Evolutionary conservation across 2,797 vertebrate genomes (phyloP), one percentile per base, ranked within the genome.

Genomic region (Crocidura indochinensis): DNA sequence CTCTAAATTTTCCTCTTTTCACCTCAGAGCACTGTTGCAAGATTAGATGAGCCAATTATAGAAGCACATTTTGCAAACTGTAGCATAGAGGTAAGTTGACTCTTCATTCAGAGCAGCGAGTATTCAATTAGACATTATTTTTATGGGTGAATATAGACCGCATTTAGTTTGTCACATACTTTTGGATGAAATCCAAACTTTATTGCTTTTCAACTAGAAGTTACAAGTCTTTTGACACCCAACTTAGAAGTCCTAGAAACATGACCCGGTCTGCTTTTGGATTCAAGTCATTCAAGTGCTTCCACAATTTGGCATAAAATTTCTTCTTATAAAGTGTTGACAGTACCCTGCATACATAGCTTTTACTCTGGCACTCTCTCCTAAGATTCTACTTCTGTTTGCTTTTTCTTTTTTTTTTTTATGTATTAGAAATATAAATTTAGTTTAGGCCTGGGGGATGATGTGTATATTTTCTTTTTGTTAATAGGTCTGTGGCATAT

Each of bases 401-500:
- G 51, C 88, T 84, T 92, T 38, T 7, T 38, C 78, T 65, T 26
- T 68, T 90, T 90, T 65, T 6, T 51, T 90, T 93, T 91, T 83
- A 82, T 77, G 80, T 91, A 92, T 77, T 89, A 81, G 90, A 74
- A 96, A 95, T 94, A 92, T 26, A 88, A 96, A 49, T 76, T 85
- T 86, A 91, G 51, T 87, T 90, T 38, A 51, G 76, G 47, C 47
- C 83, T 56, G 9, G 91, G 60, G 76, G 74, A 81, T 71, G 72
- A 87, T 91, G 38, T 84, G 46, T 89, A 12, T 11, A 62, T 96
- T 84, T 96, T 94, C 49, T 95, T 94, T 77, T 68, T 29, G 53
- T 91, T 95, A 83, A 75, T 96, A 85, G 72, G 65, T 88, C 96
- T 95, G 92, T 74, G 78, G 64, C 92, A 77, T 95, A 73, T 86